Base-by-base conservation (phyloP, 2,888 invertebrate species). In the Silvanus unidentatus region DNA sequence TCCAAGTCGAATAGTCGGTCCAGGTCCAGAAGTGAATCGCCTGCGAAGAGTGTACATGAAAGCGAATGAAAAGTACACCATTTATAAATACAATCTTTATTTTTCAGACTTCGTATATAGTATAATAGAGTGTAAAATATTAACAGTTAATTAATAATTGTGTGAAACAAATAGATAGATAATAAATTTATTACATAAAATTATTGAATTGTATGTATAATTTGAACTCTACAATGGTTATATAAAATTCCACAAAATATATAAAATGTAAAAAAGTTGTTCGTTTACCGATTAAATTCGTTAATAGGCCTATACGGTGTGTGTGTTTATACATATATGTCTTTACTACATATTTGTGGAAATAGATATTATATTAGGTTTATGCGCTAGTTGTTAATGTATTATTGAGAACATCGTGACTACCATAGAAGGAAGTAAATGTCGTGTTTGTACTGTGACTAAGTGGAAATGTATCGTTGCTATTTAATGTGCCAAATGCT, bases 401-500 rank as follows among this genome's bases (percentile, higher is more conserved):
- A 37, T 54, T 55, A 45, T 63, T 63, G 14, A 66, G 50, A 41
- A 67, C 52, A 44, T 72, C 71, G 57, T 76, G 75, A 57, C 75
- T 76, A 30, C 75, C 76, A 52, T 76, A 76, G 58, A 76, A 76
- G 5, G 76, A 76, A 16, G 76, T 76, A 50, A 76, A 76, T 39
- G 75, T 75, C 40, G 76, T 76, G 56, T 76, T 76, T 42, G 75
- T 76, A 60, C 76, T 76, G 47, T 75, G 69, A 62, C 75, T 75
- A 40, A 75, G 55, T 4, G 74, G 75, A 49, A 74, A 68, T 45
- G 67, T 71, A 36, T 75, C 73, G 53, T 71, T 71, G 40, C 74
- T 70, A 42, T 73, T 75, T 30, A 74, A 63, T 9, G 74, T 72
- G 43, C 73, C 72, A 56, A 73, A 69, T 27, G 69, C 65, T 16